Evolutionary conservation across 2,888 invertebrate species (phyloP), one percentile per base, ranked within the genome.

Genomic region (Melipona beecheii): DNA sequence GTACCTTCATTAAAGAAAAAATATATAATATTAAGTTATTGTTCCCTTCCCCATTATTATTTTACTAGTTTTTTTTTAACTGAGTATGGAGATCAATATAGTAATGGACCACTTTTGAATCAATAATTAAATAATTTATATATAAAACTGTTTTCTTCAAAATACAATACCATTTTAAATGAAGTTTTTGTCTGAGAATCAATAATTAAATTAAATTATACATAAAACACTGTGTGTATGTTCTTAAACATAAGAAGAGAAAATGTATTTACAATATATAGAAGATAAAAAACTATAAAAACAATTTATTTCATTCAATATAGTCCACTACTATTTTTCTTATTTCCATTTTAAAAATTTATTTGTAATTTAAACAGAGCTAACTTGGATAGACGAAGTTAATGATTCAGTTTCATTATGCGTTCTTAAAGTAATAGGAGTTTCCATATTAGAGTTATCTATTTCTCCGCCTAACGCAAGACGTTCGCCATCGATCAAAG

Each of bases 351-450:
- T 77, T 56, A 78, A 66, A 78, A 65, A 75, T 76, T 62, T 73
- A 65, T 13, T 17, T 69, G 24, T 58, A 75, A 71, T 81, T 94
- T 95, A 96, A 86, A 96, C 96, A 31, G 96, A 96, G 91, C 96
- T 96, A 88, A 96, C 96, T 95, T 96, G 96, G 95, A 96, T 96
- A 78, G 95, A 95, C 43, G 96, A 94, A 87, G 95, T 95, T 19
- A 96, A 94, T 5, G 95, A 95, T 68, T 94, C 93, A 43, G 92
- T 77, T 58, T 96, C 95, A 19, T 95, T 95, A 86, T 95, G 96
- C 69, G 95, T 90, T 78, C 96, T 95, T 87, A 95, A 95, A 89
- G 95, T 95, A 1, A 95, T 94, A 24, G 96, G 95, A 66, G 95
- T 93, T 87, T 96, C 96, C 54, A 95, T 95, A 78, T 95, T 95